Percentiles rank a stretch among this genome's conserved stretches.
phyloP scores from a whole-genome alignment of 2,113 vertebrate species.

The Pelvicachromis taeniatus region DNA sequence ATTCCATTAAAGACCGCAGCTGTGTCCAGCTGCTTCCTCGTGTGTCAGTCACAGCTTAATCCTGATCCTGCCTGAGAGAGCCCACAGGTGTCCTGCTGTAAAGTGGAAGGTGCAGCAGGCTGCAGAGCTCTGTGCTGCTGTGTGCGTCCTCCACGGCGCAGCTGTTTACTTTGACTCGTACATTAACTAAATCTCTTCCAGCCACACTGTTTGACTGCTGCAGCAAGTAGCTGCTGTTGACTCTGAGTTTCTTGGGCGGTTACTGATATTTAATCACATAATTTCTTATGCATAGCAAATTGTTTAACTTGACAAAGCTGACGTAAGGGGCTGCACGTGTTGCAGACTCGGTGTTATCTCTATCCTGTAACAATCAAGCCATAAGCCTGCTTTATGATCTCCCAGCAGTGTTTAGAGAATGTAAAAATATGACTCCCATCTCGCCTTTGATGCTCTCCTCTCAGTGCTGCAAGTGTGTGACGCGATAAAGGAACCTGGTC shows the following conservation, averaged over 20 bases:
- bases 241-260: background rate
- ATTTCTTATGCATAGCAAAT: constrained; percentile 11
- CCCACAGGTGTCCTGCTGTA: background rate
- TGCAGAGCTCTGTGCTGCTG: background rate
- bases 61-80: background rate
- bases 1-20: too few relatives aligned
- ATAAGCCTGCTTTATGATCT: constrained; percentile 10
- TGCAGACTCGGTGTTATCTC: background rate
- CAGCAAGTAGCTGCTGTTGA: background rate
- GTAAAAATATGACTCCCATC: background rate
- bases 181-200: background rate
- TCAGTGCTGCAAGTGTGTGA: constrained; percentile 19
- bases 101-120: background rate
- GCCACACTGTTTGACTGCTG: background rate
- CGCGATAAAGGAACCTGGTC: constrained; percentile 21
- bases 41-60: background rate
- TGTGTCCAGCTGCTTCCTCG: background rate
- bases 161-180: background rate
- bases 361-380: background rate
- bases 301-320: constrained; percentile 23
- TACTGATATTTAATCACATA: constrained; percentile 13
- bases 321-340: constrained; percentile 28
- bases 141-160: background rate
- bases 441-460: constrained; percentile 22
- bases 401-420: constrained; percentile 6